A percentile compares a stretch with the other conserved stretches of the same genome.
Conservation (phyloP, 2,888 invertebrate genomes). For the Apodemia mormo region DNA sequence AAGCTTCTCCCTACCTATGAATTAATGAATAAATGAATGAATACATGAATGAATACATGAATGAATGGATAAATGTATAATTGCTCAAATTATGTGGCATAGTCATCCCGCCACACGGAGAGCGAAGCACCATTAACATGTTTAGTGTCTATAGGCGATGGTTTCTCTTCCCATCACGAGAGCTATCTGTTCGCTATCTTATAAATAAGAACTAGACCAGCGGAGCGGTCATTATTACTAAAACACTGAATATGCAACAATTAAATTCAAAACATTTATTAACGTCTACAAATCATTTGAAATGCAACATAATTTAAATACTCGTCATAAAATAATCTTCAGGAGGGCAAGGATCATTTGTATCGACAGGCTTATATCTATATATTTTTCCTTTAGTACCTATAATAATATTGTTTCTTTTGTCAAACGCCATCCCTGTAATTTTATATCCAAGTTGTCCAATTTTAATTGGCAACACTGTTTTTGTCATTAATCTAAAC, state of each 20-base stretch:
- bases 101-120: too few species aligned
- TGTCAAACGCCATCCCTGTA: constrained; percentile 66
- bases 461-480: constrained; percentile 64
- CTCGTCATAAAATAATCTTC: constrained; percentile 73
- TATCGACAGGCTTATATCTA: constrained; percentile 63
- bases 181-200: too few species aligned
- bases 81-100: too few species aligned
- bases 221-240: not conserved
- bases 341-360: constrained; percentile 64
- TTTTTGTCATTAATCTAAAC: constrained; percentile 57
- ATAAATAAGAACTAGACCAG: too few species aligned
- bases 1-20: too few species aligned
- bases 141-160: too few species aligned
- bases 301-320: constrained; percentile 46
- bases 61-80: too few species aligned
- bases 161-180: too few species aligned
- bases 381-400: constrained; percentile 76
- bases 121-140: too few species aligned
- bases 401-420: constrained; percentile 64
- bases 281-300: not conserved
- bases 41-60: too few species aligned
- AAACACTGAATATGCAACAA: not conserved
- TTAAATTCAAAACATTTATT: not conserved
- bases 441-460: constrained; percentile 70
- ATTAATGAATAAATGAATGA: too few species aligned